phyloP scores from a whole-genome alignment of 2,797 vertebrate genomes.

The Tympanoctomys barrerae region DNA sequence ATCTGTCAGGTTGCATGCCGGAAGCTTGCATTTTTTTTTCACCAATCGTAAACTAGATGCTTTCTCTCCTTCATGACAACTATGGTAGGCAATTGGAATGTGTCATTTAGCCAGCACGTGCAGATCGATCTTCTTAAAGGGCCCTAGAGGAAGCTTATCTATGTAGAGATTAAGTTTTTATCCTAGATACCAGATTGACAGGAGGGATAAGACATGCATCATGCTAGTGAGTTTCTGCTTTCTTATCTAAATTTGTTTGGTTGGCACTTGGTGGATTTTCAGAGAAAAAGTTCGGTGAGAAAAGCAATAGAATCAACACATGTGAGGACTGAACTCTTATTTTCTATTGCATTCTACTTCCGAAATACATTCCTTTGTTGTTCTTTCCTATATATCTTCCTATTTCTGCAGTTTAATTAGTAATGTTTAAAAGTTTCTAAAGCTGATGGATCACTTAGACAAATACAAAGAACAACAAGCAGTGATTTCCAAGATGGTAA shows the following conservation, averaged over 20 bases:
- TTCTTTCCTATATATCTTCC: not conserved
- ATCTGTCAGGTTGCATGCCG: not conserved
- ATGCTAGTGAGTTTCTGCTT: not conserved
- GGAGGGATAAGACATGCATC: not conserved
- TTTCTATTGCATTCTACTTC: constrained; percentile 22
- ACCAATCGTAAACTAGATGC: not conserved
- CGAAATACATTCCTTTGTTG: not conserved
- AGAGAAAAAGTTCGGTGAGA: constrained; percentile 25
- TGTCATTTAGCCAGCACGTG: not conserved
- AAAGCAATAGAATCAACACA: constrained; percentile 6
- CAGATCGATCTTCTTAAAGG: not conserved
- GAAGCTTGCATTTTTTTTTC: not conserved
- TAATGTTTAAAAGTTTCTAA: constrained; percentile 43
- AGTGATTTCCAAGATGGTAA: constrained; percentile 42
- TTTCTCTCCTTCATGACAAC: constrained; percentile 4
- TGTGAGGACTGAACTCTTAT: not conserved
- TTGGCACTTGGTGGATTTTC: not conserved
- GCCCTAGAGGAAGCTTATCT: not conserved
- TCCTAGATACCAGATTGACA: not conserved
- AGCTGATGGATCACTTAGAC: not conserved
- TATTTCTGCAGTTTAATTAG: not conserved
- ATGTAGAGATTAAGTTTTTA: not conserved
- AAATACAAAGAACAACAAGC: constrained; percentile 20
- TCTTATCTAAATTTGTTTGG: not conserved
- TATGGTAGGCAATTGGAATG: not conserved